Base-by-base conservation (phyloP, 2,797 vertebrate species). In the Bradypodion pumilum region DNA sequence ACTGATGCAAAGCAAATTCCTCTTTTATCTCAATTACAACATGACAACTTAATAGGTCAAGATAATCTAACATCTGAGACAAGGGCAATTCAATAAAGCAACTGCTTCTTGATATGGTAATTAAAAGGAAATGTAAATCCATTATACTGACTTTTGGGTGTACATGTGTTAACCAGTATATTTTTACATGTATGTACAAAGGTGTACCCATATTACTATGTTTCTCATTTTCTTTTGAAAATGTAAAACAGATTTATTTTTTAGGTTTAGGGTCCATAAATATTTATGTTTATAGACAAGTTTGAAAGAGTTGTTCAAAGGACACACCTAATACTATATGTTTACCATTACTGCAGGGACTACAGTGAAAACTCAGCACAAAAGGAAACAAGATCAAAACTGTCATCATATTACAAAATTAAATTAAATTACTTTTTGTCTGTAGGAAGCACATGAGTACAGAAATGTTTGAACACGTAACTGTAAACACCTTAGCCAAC, bases 11-110 rank as follows among this genome's bases (percentile, higher is more conserved):
- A 97, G 95, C 95, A 97, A 96, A 97, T 96, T 96, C 93, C 95
- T 96, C 96, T 96, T 96, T 97, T 95, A 96, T 97, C 96, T 97
- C 96, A 96, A 96, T 97, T 96, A 97, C 95, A 93, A 94, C 94
- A 95, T 96, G 96, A 97, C 96, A 97, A 96, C 95, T 96, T 96
- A 96, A 97, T 96, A 96, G 96, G 95, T 96, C 95, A 96, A 95
- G 94, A 96, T 94, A 96, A 95, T 95, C 96, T 96, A 96, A 96
- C 95, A 96, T 96, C 95, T 96, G 96, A 97, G 96, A 95, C 95
- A 96, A 95, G 95, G 95, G 94, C 93, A 96, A 95, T 95, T 96
- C 95, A 96, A 96, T 96, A 96, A 96, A 96, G 96, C 95, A 96
- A 95, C 95, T 93, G 94, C 92, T 95, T 96, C 95, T 95, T 96